Evolutionary conservation across 1,140 invertebrate species (phyloP).

Genomic region (Agrilus planipennis): DNA sequence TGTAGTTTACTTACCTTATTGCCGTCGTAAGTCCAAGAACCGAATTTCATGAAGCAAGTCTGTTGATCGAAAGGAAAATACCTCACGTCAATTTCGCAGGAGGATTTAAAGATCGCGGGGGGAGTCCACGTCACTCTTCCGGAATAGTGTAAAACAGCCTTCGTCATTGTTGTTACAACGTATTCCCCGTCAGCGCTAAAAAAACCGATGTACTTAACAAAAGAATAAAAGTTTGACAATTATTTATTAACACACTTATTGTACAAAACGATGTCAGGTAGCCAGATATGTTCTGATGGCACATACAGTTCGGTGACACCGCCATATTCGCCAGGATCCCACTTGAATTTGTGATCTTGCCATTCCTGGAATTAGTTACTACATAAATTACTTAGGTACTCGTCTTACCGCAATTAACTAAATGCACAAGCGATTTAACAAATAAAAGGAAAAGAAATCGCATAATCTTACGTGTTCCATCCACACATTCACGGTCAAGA

Average conservation of each 20-base stretch:
- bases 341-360: conserved; percentile 94
- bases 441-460: neutral
- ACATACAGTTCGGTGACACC: conserved; percentile 87
- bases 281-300: conserved; percentile 86
- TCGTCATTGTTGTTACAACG: conserved; percentile 95
- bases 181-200: conserved; percentile 93
- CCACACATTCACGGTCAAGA: conserved; percentile 93
- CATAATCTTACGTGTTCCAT: conserved; percentile 74
- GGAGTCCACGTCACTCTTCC: conserved; percentile 88
- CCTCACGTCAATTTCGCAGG: conserved; percentile 91
- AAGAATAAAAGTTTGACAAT: neutral
- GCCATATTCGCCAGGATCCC: conserved; percentile 92
- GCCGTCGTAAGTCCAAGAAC: conserved; percentile 97
- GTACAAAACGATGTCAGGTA: conserved; percentile 94
- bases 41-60: conserved; percentile 92
- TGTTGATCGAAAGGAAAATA: conserved; percentile 98
- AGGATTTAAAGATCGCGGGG: conserved; percentile 95
- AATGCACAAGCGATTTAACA: neutral
- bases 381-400: neutral
- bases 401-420: neutral
- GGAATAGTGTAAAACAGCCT: conserved; percentile 80
- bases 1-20: conserved; percentile 70
- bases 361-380: conserved; percentile 57
- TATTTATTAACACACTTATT: conserved; percentile 67
- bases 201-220: conserved; percentile 8